phyloP scores from a whole-genome alignment of 2,113 vertebrate species.

The Pleuronectes platessa region DNA sequence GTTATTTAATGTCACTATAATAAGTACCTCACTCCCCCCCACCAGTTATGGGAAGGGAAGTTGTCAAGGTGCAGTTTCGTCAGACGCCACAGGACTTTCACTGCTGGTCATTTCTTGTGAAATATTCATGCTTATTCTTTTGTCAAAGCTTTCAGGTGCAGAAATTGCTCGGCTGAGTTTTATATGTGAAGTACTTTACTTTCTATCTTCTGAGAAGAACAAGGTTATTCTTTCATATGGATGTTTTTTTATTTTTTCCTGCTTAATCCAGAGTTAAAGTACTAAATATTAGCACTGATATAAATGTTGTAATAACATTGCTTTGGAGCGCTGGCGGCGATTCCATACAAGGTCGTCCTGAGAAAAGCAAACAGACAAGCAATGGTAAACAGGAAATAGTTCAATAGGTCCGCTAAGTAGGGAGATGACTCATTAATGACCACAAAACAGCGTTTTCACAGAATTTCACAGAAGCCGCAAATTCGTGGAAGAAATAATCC shows the following conservation, averaged over 20 bases:
- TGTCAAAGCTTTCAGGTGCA: slow-evolving; percentile 44
- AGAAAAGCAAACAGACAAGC: slow-evolving; percentile 56
- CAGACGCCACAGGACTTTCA: slow-evolving; percentile 40
- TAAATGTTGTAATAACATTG: slow-evolving; percentile 44
- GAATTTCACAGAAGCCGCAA: slow-evolving; percentile 25
- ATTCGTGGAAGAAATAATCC: slow-evolving; percentile 32
- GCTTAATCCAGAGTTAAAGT: slow-evolving; percentile 5
- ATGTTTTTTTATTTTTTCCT: neutral
- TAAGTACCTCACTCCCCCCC: slow-evolving; percentile 53
- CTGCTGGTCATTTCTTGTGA: slow-evolving; percentile 52
- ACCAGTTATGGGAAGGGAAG: slow-evolving; percentile 71
- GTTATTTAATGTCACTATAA: slow-evolving; percentile 77
- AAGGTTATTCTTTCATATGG: neutral
- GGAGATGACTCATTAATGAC: slow-evolving; percentile 75
- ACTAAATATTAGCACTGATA: slow-evolving; percentile 25
- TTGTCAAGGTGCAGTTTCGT: slow-evolving; percentile 70
- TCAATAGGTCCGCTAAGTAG: slow-evolving; percentile 68
- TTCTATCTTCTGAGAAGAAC: slow-evolving; percentile 1
- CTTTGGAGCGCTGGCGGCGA: slow-evolving; percentile 14
- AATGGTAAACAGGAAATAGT: slow-evolving; percentile 79
- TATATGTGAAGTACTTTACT: slow-evolving; percentile 19
- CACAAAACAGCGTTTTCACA: slow-evolving; percentile 25
- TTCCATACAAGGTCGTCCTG: slow-evolving; percentile 64
- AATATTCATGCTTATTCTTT: slow-evolving; percentile 57
- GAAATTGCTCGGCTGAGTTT: slow-evolving; percentile 23